A percentile compares a stretch with the other conserved stretches of the same genome.
Evolutionary conservation across 2,888 invertebrate species (phyloP).

Genomic region (Galerucella nymphaeae): DNA sequence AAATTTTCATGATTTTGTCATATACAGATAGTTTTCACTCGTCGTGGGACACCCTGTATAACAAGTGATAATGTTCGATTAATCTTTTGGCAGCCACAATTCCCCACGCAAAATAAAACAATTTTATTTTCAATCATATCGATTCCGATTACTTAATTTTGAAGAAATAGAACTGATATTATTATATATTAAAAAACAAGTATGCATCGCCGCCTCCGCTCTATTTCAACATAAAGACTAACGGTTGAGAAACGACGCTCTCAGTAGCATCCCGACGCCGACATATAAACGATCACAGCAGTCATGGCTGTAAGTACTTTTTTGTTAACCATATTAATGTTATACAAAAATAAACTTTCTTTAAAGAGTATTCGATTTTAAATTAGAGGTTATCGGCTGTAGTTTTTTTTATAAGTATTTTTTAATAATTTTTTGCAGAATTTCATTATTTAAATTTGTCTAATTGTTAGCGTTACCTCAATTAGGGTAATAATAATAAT

Average conservation of each 20-base stretch:
- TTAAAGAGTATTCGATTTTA: too few relatives aligned
- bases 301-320: conserved; percentile 60
- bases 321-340: background rate
- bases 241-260: conserved; percentile 59
- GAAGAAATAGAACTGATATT: conserved; percentile 45
- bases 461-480: too few relatives aligned
- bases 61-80: background rate
- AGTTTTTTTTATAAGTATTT: too few relatives aligned
- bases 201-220: conserved; percentile 58
- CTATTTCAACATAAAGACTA: conserved; percentile 58
- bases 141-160: conserved; percentile 32
- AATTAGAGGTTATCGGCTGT: too few relatives aligned
- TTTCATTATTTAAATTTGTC: too few relatives aligned
- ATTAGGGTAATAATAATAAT: too few relatives aligned
- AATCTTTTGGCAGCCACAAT: conserved; percentile 15
- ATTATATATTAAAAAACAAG: conserved; percentile 52
- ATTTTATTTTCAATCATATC: conserved; percentile 36
- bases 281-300: conserved; percentile 48
- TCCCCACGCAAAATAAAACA: background rate
- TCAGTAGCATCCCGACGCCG: conserved; percentile 68
- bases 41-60: too few relatives aligned
- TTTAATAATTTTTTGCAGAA: too few relatives aligned
- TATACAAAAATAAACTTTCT: background rate
- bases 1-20: too few relatives aligned
- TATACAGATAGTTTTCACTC: too few relatives aligned